Evolutionary conservation across 2,113 vertebrate species (phyloP), one percentile per base, ranked within the genome.

Genomic region (Sorex fumeus): DNA sequence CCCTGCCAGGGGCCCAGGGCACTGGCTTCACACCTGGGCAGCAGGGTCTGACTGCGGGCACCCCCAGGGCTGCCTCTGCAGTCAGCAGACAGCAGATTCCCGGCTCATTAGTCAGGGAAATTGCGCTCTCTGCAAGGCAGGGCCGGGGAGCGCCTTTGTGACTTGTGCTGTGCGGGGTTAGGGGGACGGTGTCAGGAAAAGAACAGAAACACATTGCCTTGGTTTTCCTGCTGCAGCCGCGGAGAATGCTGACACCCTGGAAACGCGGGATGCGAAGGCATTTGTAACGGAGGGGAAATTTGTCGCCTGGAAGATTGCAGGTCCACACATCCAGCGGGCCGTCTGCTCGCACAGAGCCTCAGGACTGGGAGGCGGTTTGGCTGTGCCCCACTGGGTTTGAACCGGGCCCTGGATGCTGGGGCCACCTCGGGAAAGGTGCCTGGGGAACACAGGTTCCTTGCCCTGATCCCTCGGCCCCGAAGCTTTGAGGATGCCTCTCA

Each of bases 91-190:
- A 74, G 83, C 84, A 62, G 92, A 74, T 81, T 81, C 70, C 57
- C 76, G 57, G 79, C 19, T 95, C 95, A 94, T 96, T 95, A 94
- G 96, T 96, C 94, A 95, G 91, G 85, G 85, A 80, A 94, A 81
- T 34, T 93, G 79, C 66, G 64, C 72, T 93, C 62, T 57, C 83
- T 95, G 88, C 16, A 60, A 94, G 95, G 88, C n/a, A 43, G 69
- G 84, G 84, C 92, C 47, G 21, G 69, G 47, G 90, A 92, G 91
- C 88, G 74, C 74, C 86, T 93, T 93, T 94, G 47, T 50, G 10
- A 50, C 47, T 50, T 50, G 47, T 50, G 47, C 47, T 50, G 47
- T 50, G 47, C 47, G 2, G 47, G 90, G 95, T 89, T 94, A 80
- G 0, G 3, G 88, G 57, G 71, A 64, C 90, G 82, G 91, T 66